A percentile compares a stretch with the other conserved stretches of the same genome.
These are phyloP conservation scores for Caenorhabditis panamensis DNA, from an alignment of 2,888 invertebrate species.

Conservation along the genomic window DNA sequence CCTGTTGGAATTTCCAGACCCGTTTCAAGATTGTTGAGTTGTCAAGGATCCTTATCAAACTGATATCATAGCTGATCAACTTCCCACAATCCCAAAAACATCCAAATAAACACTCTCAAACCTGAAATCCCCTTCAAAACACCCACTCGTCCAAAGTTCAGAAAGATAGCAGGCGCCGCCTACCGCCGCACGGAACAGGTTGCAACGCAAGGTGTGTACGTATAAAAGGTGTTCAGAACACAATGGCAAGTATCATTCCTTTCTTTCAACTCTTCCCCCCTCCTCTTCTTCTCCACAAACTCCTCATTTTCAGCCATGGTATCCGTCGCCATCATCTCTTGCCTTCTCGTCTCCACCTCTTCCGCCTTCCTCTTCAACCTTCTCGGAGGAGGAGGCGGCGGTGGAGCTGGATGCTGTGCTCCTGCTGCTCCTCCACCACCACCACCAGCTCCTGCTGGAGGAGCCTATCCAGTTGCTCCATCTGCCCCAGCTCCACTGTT, in stretches of 20 bases:
- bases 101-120: slow-evolving; percentile 20
- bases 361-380: slow-evolving; percentile 48
- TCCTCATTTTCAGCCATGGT: slow-evolving; percentile 21
- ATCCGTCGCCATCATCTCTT: slow-evolving; percentile 34
- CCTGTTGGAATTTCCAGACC: background rate
- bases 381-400: slow-evolving; percentile 53
- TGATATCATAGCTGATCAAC: too few species aligned
- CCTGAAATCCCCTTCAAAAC: background rate
- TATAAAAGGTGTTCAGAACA: background rate
- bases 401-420: slow-evolving; percentile 44
- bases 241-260: background rate
- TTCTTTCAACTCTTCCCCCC: background rate
- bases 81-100: slow-evolving; percentile 3
- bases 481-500: slow-evolving; percentile 50
- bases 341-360: slow-evolving; percentile 43
- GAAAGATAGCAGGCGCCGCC: slow-evolving; percentile 14
- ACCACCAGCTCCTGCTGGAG: slow-evolving; percentile 34
- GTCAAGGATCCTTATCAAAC: too few species aligned
- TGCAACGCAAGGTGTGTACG: slow-evolving; percentile 21
- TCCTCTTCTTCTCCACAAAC: background rate
- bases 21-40: too few species aligned
- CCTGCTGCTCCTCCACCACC: slow-evolving; percentile 30
- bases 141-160: slow-evolving; percentile 41
- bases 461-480: slow-evolving; percentile 38
- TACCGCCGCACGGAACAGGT: slow-evolving; percentile 33